Evolutionary conservation across 2,797 vertebrate genomes (phyloP).

Genomic region (Scarus forsteni): DNA sequence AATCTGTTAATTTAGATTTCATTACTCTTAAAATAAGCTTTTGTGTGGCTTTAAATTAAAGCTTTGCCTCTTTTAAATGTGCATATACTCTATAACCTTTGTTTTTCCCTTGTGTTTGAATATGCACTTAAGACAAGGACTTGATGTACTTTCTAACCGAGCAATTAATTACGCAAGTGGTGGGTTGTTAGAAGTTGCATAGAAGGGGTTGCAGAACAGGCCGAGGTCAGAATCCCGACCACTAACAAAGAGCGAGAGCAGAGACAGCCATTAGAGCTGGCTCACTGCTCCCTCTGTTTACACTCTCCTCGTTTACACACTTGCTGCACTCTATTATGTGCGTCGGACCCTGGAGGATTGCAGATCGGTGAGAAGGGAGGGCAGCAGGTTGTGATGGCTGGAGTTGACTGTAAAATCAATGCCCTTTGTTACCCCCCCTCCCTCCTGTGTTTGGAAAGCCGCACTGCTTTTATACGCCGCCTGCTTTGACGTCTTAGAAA

Average conservation of each 20-base stretch:
- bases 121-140: conserved; percentile 7
- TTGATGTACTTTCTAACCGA: conserved; percentile 37
- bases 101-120: neutral
- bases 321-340: conserved; percentile 59
- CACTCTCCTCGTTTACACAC: conserved; percentile 59
- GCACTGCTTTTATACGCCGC: conserved; percentile 19
- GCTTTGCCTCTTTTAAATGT: neutral
- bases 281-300: conserved; percentile 63
- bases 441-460: conserved; percentile 8
- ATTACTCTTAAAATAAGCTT: no score
- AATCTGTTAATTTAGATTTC: no score
- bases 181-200: conserved; percentile 37
- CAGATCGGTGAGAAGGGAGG: conserved; percentile 36
- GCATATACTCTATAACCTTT: neutral
- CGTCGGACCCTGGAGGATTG: conserved; percentile 39
- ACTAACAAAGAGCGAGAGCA: conserved; percentile 48
- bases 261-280: conserved; percentile 55
- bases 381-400: conserved; percentile 45
- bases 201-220: conserved; percentile 17
- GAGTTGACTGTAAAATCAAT: conserved; percentile 67
- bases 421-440: conserved; percentile 42
- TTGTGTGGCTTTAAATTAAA: neutral
- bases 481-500: conserved; percentile 42
- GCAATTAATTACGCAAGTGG: conserved; percentile 42
- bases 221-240: conserved; percentile 43